Evolutionary conservation across 2,113 vertebrate genomes (phyloP).

Genomic region (Pachyramphus minor): DNA sequence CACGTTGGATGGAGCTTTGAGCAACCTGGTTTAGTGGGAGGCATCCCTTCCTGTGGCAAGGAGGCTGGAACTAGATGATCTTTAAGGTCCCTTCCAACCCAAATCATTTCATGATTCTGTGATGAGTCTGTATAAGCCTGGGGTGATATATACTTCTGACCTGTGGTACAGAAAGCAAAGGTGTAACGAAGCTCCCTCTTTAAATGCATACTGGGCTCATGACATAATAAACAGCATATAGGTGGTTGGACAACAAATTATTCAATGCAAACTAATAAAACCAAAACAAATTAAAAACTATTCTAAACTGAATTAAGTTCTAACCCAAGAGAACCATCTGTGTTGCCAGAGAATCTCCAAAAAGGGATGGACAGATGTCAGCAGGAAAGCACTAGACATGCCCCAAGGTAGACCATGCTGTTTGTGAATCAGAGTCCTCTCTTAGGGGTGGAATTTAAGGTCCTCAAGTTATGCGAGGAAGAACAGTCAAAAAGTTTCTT

Average conservation of each 20-base stretch:
- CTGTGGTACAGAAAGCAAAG: background rate
- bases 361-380: background rate
- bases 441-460: background rate
- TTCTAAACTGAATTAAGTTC: background rate
- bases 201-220: background rate
- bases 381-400: background rate
- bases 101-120: background rate
- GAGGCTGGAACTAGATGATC: background rate
- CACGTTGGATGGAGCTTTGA: background rate
- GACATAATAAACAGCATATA: background rate
- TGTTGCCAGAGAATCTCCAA: background rate
- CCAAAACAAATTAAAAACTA: background rate
- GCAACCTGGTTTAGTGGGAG: background rate
- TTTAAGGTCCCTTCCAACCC: background rate
- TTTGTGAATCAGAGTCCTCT: background rate
- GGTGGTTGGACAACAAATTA: background rate
- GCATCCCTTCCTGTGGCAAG: background rate
- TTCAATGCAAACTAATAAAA: background rate
- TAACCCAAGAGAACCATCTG: background rate
- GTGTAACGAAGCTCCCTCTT: background rate
- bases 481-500: background rate
- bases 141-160: background rate
- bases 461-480: background rate
- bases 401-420: background rate
- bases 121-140: background rate